These are phyloP conservation scores for Anoplopoma fimbria DNA, from an alignment of 2,113 vertebrate genomes.

Conservation along the genomic window DNA sequence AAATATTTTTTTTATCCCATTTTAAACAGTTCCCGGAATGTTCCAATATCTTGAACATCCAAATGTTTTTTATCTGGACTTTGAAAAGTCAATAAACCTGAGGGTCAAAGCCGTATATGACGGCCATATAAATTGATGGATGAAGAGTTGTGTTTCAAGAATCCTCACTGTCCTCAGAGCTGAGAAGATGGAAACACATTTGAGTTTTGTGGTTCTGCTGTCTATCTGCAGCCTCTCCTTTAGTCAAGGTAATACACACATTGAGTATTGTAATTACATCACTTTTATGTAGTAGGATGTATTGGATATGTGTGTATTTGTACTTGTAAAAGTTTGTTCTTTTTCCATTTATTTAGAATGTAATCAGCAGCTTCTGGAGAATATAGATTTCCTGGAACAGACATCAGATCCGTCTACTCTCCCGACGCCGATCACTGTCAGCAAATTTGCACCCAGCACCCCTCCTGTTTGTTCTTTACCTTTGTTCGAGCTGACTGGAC, in stretches of 20 bases:
- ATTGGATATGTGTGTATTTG: not conserved
- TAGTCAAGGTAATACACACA: slow-evolving; percentile 63
- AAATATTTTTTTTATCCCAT: too few species aligned
- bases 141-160: not conserved
- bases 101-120: not conserved
- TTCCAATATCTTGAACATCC: not conserved
- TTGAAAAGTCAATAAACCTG: not conserved
- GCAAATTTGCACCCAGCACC: slow-evolving; percentile 73
- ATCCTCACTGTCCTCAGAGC: not conserved
- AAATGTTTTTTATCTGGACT: slow-evolving; percentile 13
- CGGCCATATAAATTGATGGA: not conserved
- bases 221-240: slow-evolving; percentile 32
- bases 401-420: slow-evolving; percentile 60
- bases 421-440: slow-evolving; percentile 73
- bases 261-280: not conserved
- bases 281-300: not conserved
- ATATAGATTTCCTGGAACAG: slow-evolving; percentile 71
- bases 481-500: slow-evolving; percentile 66
- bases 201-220: slow-evolving; percentile 35
- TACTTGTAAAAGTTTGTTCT: not conserved
- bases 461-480: slow-evolving; percentile 74
- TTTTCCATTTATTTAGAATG: slow-evolving; percentile 56
- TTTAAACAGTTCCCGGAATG: not conserved
- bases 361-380: not conserved
- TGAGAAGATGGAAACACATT: slow-evolving; percentile 36